A percentile compares a stretch with the other conserved stretches of the same genome.
Conservation (phyloP, 2,888 invertebrate species). For the Tenthredo mesomela region DNA sequence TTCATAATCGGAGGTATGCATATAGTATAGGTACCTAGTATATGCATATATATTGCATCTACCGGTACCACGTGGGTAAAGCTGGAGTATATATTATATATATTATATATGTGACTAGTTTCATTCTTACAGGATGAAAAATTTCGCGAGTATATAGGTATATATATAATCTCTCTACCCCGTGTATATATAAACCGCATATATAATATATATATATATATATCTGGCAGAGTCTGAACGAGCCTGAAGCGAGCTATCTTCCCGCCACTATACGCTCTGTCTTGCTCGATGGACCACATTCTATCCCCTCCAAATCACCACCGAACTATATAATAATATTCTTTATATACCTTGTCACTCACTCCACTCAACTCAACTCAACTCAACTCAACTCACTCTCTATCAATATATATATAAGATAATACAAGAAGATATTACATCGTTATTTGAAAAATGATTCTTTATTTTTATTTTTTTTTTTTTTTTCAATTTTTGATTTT, state of each 20-base stretch:
- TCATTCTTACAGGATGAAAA: neutral
- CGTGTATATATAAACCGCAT: too few species aligned
- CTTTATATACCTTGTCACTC: neutral
- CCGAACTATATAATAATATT: slow-evolving; percentile 22
- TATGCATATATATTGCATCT: neutral
- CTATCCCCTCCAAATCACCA: slow-evolving; percentile 66
- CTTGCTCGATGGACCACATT: slow-evolving; percentile 74
- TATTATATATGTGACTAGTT: neutral
- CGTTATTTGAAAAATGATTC: neutral
- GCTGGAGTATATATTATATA: neutral
- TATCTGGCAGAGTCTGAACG: neutral
- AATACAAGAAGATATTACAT: neutral
- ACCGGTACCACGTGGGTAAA: neutral
- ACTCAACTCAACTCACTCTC: slow-evolving; percentile 47
- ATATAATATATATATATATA: neutral
- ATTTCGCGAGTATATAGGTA: neutral
- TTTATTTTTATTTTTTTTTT: neutral
- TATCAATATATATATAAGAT: neutral
- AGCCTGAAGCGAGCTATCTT: slow-evolving; percentile 53
- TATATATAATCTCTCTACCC: neutral
- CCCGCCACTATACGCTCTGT: slow-evolving; percentile 54
- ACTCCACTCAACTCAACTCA: slow-evolving; percentile 40
- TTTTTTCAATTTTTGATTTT: too few species aligned
- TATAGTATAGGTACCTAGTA: too few species aligned
- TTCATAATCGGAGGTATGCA: neutral